These are phyloP conservation scores for Hippotragus niger DNA, from an alignment of 2,113 vertebrate genomes.

Conservation along the genomic window DNA sequence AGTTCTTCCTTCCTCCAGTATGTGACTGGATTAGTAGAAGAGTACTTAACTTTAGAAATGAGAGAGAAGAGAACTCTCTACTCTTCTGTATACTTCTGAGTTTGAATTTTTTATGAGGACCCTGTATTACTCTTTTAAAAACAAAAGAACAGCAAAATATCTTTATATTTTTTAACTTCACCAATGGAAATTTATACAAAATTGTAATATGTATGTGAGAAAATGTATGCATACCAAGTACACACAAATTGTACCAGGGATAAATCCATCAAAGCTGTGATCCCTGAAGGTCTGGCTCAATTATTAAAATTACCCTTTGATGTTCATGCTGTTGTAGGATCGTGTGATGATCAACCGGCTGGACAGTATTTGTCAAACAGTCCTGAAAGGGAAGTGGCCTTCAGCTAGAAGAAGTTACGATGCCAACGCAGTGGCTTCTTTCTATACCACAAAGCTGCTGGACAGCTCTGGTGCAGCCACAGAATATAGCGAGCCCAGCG, in stretches of 20 bases:
- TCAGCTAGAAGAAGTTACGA: constrained; percentile 91
- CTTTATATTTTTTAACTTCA: constrained; percentile 4
- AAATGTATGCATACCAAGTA: neutral
- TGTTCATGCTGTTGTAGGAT: constrained; percentile 82
- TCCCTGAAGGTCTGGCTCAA: neutral
- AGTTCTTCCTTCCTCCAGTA: neutral
- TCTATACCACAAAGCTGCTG: constrained; percentile 98
- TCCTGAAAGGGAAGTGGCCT: constrained; percentile 98
- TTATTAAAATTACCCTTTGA: neutral
- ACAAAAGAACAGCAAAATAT: neutral
- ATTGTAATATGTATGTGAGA: neutral
- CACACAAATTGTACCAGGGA: neutral
- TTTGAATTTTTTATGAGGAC: neutral
- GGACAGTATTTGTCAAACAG: constrained; percentile 98
- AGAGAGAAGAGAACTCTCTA: neutral
- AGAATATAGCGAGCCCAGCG: constrained; percentile 80
- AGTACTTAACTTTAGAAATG: neutral
- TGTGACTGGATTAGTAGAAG: neutral
- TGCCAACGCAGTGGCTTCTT: constrained; percentile 91
- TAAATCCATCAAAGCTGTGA: neutral
- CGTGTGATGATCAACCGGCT: constrained; percentile 98
- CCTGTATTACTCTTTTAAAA: neutral
- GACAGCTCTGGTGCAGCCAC: constrained; percentile 87
- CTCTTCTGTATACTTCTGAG: neutral
- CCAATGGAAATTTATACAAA: neutral